Percentiles rank a stretch among this genome's conserved stretches.
Conservation (phyloP, 2,888 invertebrate species). For the Cotesia congregata region DNA sequence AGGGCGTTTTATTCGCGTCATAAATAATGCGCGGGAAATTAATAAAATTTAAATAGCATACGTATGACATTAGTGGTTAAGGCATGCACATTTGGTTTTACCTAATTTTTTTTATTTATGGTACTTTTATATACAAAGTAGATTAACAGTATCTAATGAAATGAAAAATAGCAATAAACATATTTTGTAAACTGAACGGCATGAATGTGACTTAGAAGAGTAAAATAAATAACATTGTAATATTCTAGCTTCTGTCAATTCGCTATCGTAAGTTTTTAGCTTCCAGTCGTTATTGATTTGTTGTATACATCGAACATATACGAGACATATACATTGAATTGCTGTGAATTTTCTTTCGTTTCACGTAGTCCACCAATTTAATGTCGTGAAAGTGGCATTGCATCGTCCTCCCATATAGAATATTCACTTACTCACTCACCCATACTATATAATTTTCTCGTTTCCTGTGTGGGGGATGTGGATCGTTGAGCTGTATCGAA, state of each 20-base stretch:
- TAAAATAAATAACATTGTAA: conserved; percentile 37
- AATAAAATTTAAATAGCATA: no score
- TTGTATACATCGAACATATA: no score
- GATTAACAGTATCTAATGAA: no score
- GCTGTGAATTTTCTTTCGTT: conserved; percentile 37
- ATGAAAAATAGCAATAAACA: no score
- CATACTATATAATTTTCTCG: not conserved
- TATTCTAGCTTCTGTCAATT: conserved; percentile 36
- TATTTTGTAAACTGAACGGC: no score
- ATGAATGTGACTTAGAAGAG: conserved; percentile 9
- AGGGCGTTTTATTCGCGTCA: no score
- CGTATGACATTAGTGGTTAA: no score
- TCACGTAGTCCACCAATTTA: conserved; percentile 37
- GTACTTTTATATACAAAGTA: no score
- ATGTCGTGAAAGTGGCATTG: conserved; percentile 29
- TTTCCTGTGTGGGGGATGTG: not conserved
- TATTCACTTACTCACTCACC: conserved; percentile 16
- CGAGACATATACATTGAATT: conserved; percentile 16
- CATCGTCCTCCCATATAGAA: conserved; percentile 26
- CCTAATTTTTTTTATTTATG: no score
- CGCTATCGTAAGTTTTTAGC: conserved; percentile 36
- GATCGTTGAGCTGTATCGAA: conserved; percentile 10
- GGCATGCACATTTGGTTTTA: no score
- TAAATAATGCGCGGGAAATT: no score
- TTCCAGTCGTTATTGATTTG: conserved; percentile 27